A percentile compares a stretch with the other conserved stretches of the same genome.
phyloP scores from a whole-genome alignment of 2,888 invertebrate genomes.

The Drosophila prolongata region DNA sequence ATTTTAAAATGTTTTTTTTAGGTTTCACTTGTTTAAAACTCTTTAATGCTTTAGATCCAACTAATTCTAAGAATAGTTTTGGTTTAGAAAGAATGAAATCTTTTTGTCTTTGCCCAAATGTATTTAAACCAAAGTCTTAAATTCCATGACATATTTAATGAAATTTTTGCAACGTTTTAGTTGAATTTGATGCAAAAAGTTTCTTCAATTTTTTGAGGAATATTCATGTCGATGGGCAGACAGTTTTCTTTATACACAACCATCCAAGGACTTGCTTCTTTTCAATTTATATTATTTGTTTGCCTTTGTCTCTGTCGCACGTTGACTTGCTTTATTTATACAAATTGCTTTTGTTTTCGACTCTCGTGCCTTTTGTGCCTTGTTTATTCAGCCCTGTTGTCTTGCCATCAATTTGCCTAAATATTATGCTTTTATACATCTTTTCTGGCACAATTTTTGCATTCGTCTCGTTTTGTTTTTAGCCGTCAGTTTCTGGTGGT shows the following conservation, averaged over 20 bases:
- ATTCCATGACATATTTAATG: conserved; percentile 15
- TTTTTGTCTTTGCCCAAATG: neutral
- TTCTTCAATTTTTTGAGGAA: conserved; percentile 18
- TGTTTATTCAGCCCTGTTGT: conserved; percentile 32
- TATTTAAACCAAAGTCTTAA: conserved; percentile 31
- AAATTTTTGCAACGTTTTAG: conserved; percentile 9
- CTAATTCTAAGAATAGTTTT: conserved; percentile 14
- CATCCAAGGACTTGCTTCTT: conserved; percentile 31
- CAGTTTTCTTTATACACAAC: conserved; percentile 36
- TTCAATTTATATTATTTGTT: conserved; percentile 44
- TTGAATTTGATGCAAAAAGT: conserved; percentile 12
- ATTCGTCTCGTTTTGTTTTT: conserved; percentile 37
- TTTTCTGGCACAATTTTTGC: conserved; percentile 26
- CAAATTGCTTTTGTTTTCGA: conserved; percentile 54
- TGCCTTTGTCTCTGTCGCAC: conserved; percentile 42
- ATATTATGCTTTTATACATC: conserved; percentile 65
- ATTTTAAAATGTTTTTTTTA: neutral
- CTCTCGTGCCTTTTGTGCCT: conserved; percentile 34
- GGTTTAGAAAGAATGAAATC: conserved; percentile 1
- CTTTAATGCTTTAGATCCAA: neutral
- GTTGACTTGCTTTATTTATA: conserved; percentile 49
- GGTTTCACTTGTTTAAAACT: neutral
- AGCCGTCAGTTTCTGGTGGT: conserved; percentile 66
- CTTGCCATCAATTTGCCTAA: conserved; percentile 48
- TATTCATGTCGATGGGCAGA: conserved; percentile 48